Evolutionary conservation across 2,113 vertebrate genomes (phyloP).

Genomic region (Sprattus sprattus): DNA sequence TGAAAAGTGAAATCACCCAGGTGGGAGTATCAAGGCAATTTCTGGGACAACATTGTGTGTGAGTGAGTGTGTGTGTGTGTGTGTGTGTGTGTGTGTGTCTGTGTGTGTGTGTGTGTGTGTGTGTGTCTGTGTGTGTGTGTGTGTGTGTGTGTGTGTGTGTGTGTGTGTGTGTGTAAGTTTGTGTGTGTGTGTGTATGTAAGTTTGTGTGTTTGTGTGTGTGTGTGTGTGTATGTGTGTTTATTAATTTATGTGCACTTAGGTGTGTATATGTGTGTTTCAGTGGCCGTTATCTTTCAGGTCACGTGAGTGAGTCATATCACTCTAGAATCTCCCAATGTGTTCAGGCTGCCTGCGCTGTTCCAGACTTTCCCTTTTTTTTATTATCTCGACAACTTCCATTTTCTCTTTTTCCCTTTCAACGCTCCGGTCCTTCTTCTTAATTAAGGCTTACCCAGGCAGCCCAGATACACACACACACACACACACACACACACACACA

Average conservation of each 20-base stretch:
- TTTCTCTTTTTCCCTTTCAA: slow-evolving; percentile 18
- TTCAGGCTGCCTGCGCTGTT: slow-evolving; percentile 16
- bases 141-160: too few relatives aligned
- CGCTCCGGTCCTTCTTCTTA: slow-evolving; percentile 35
- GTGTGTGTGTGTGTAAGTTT: not conserved
- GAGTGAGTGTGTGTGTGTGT: too few relatives aligned
- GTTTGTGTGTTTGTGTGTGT: not conserved
- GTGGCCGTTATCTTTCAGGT: not conserved
- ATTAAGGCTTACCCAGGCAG: slow-evolving; percentile 34
- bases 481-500: not conserved
- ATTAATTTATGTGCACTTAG: not conserved
- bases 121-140: too few relatives aligned
- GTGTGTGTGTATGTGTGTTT: not conserved
- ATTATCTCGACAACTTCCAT: slow-evolving; percentile 9
- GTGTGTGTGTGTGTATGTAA: not conserved
- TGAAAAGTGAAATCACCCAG: not conserved
- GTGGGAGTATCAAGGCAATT: too few relatives aligned
- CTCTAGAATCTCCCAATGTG: slow-evolving; percentile 29
- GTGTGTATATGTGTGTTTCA: not conserved
- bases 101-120: not conserved
- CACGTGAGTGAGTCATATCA: slow-evolving; percentile 21
- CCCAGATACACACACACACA: not conserved
- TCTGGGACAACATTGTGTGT: too few relatives aligned
- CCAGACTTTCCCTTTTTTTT: slow-evolving; percentile 25
- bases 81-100: slow-evolving; percentile 8